Base-by-base conservation (phyloP, 2,797 vertebrate genomes). In the Diplodus puntazzo region DNA sequence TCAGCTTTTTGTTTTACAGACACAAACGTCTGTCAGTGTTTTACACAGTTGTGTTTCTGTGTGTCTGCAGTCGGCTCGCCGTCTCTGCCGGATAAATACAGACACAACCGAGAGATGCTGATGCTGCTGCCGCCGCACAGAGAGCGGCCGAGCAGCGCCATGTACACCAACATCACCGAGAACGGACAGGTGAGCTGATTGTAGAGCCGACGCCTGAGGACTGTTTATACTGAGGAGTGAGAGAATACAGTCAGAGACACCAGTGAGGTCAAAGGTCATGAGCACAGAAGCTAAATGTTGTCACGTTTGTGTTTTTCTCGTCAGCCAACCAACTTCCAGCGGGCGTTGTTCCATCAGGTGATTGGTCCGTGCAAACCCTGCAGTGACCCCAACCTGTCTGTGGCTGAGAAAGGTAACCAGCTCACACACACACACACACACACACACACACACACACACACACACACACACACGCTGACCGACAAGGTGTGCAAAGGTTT, bases 351-450 rank as follows among this genome's bases (percentile, higher is more conserved):
- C 91, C 98, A 99, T 87, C 98, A 99, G 92, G 97, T 98, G 93
- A 97, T 91, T 0, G 92, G 98, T 80, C 96, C 97, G 0, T 98
- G 98, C 89, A 99, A 99, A 93, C 98, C 98, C 30, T 98, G 97
- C 96, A 99, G 98, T 45, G 98, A 99, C 90, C 98, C 98, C 70
- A 99, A 99, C 94, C 96, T 99, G 18, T 99, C 98, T 49, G 96
- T 99, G 84, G 97, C 96, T 63, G 98, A 99, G 92, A 99, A 98
- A 97, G 98, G 98, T 99, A n/a, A 95, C 92, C 2, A 0, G 13
- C 45, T 11, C 48, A 21, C 42, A 21, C 55, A n/a, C 45, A 10
- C 7, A 17, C 42, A 23, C 54, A 21, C 43, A 11, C 3, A 12
- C 46, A 11, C 49, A 23, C 43, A 21, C 49, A 21, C 48, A 16